A percentile compares a stretch with the other conserved stretches of the same genome.
phyloP scores from a whole-genome alignment of 2,888 invertebrate species.

The Brachyptera putata region DNA sequence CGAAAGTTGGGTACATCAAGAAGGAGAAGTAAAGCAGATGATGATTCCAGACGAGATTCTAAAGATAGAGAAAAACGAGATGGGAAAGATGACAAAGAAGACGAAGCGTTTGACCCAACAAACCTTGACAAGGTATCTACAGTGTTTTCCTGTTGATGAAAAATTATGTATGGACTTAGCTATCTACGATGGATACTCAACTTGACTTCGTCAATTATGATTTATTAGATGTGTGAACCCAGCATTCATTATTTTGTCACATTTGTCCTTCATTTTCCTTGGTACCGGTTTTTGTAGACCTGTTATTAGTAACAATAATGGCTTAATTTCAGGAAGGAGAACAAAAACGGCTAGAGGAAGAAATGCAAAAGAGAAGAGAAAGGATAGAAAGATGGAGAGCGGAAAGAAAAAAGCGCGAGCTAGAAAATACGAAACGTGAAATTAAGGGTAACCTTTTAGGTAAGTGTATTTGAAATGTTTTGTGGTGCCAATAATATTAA shows the following conservation, averaged over 20 bases:
- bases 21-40: slow-evolving; percentile 39
- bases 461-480: slow-evolving; percentile 27
- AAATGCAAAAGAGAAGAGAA: slow-evolving; percentile 94
- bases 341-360: slow-evolving; percentile 81
- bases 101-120: slow-evolving; percentile 65
- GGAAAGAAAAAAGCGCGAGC: slow-evolving; percentile 83
- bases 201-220: too few relatives aligned
- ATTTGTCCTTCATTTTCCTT: too few relatives aligned
- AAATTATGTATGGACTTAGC: neutral
- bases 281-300: too few relatives aligned
- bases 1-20: slow-evolving; percentile 33
- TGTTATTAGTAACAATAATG: too few relatives aligned
- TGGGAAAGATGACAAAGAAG: slow-evolving; percentile 38
- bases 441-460: slow-evolving; percentile 57
- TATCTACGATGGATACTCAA: too few relatives aligned
- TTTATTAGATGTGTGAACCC: too few relatives aligned
- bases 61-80: slow-evolving; percentile 34
- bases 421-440: slow-evolving; percentile 75
- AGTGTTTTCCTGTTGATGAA: too few relatives aligned
- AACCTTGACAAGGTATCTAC: slow-evolving; percentile 68
- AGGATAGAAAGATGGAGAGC: slow-evolving; percentile 95
- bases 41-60: slow-evolving; percentile 41
- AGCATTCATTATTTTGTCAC: too few relatives aligned
- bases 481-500: too few relatives aligned
- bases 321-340: slow-evolving; percentile 80